Evolutionary conservation across 2,797 vertebrate species (phyloP).

Genomic region (Sparus aurata): DNA sequence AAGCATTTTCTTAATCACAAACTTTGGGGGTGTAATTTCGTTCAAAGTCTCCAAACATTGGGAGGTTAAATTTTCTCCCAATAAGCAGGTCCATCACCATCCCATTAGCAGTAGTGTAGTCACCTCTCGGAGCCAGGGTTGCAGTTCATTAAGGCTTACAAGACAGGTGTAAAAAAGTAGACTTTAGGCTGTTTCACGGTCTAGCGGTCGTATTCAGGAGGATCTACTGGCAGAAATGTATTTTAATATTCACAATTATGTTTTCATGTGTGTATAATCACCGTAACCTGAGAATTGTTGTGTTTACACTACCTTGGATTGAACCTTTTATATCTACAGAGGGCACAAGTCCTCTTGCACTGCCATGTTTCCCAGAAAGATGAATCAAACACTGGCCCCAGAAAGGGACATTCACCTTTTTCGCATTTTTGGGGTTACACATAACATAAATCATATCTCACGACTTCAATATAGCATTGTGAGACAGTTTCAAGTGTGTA

Average conservation of each 20-base stretch:
- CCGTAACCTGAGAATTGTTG: no score
- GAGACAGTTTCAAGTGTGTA: not conserved
- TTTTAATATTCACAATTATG: no score
- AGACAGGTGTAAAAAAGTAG: conserved; percentile 21
- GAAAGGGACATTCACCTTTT: no score
- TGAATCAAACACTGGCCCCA: no score
- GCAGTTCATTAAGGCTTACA: conserved; percentile 45
- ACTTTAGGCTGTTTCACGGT: no score
- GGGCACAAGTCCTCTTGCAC: no score
- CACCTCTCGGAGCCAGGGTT: conserved; percentile 47
- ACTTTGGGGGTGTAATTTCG: conserved; percentile 75
- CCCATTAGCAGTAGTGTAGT: conserved; percentile 55
- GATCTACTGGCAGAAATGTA: no score
- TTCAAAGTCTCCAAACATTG: conserved; percentile 67
- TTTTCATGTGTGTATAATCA: no score
- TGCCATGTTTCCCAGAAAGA: no score
- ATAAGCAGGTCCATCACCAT: conserved; percentile 70
- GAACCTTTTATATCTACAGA: no score
- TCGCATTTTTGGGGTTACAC: not conserved
- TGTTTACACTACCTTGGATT: no score
- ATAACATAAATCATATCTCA: not conserved
- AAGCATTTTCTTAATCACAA: conserved; percentile 79
- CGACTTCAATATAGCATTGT: not conserved
- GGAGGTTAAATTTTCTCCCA: conserved; percentile 67
- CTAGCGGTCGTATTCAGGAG: no score